Base-by-base conservation (phyloP, 2,797 vertebrate genomes). In the Lutjanus argentimaculatus region DNA sequence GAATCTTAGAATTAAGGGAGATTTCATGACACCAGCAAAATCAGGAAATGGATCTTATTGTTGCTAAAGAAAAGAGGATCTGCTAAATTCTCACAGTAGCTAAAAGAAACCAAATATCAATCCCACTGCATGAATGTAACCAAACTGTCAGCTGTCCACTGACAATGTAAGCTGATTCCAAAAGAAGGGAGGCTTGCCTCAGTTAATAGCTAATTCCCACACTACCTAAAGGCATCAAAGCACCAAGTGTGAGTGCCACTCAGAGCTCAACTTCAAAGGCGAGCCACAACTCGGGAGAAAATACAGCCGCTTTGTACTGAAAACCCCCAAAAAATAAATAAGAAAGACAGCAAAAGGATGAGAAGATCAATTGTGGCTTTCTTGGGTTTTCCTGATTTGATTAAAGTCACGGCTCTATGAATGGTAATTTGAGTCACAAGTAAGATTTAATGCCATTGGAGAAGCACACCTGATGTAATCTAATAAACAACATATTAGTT, bases 171-270 rank as follows among this genome's bases (percentile, higher is more conserved):
- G 73, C 79, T 75, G 78, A 85, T 62, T 85, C 67, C 56, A 80
- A 61, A 72, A 45, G 70, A 78, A 65, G 57, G 63, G 71, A 77
- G 79, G 75, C 61, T 84, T 63, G 63, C 82, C 79, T 72, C 63
- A 65, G 72, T 75, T 77, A 70, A 74, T 10, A 67, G 52, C 46
- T 84, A 74, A 87, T 87, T 84, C 87, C 69, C 62, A 77, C 68
- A 59, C 62, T 52, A 75, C 80, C 53, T 57, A 12, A 53, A 82
- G 61, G 72, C 74, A 88, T 88, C 82, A 92, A 90, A 89, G 82
- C 85, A 51, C 72, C 49, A 43, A 83, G 75, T 72, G 67, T 68
- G 84, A 68, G 70, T 64, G 72, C 22, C 83, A 67, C 55, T 89
- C 72, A 79, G 46, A 73, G 52, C 65, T 86, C 49, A 52, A 65